Percentiles rank a stretch among this genome's conserved stretches.
Evolutionary conservation across 2,797 vertebrate species (phyloP).

Genomic region (Poeciliopsis infans): DNA sequence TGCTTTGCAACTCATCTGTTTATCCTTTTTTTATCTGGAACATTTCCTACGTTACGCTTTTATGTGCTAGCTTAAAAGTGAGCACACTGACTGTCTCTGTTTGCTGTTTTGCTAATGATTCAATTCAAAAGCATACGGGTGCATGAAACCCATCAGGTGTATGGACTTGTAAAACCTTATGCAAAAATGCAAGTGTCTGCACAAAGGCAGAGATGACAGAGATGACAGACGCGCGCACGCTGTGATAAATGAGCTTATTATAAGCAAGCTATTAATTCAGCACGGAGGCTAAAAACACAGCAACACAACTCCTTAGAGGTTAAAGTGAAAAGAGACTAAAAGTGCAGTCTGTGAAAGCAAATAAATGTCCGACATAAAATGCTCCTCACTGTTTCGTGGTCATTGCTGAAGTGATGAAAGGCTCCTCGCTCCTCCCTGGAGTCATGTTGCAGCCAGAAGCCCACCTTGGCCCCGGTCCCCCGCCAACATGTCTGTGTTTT

Average conservation of each 20-base stretch:
- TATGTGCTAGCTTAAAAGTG: conserved; percentile 43
- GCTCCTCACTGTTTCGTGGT: conserved; percentile 12
- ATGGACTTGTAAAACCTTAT: conserved; percentile 9
- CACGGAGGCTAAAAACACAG: conserved; percentile 36
- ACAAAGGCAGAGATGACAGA: conserved; percentile 12
- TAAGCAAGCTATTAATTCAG: conserved; percentile 36
- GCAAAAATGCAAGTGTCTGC: conserved; percentile 16
- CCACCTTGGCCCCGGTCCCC: conserved; percentile 65
- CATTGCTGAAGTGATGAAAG: conserved; percentile 19
- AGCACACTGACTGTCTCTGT: conserved; percentile 30
- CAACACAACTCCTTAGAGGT: conserved; percentile 19
- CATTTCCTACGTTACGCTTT: conserved; percentile 20
- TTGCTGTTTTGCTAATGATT: conserved; percentile 42
- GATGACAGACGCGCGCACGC: conserved; percentile 18
- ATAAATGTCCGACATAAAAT: conserved; percentile 27
- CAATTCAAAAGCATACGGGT: conserved; percentile 38
- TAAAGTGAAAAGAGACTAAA: conserved; percentile 34
- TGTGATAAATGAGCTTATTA: conserved; percentile 25
- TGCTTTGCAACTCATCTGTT: conserved; percentile 32
- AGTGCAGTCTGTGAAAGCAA: conserved; percentile 30
- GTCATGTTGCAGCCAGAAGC: conserved; percentile 61
- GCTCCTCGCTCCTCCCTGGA: conserved; percentile 32
- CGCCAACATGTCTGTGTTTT: conserved; percentile 60
- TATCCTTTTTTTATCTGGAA: conserved; percentile 37
- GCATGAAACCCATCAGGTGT: conserved; percentile 32